phyloP scores from a whole-genome alignment of 2,113 vertebrate species.

The Psephotus haematonotus region DNA sequence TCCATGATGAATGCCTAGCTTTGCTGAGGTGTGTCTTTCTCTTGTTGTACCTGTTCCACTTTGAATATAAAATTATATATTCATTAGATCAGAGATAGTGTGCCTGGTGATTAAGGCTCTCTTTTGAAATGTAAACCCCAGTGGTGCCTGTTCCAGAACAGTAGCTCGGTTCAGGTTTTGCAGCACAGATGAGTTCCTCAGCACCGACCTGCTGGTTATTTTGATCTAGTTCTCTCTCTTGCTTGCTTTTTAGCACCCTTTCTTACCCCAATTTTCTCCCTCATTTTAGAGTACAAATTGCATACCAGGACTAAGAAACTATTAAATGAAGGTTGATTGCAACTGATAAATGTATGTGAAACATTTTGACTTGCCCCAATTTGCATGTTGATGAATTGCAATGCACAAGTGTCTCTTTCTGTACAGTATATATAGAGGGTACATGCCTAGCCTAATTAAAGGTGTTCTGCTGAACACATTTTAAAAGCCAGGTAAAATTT shows the following conservation, averaged over 20 bases:
- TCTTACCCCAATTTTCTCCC: slow-evolving; percentile 25
- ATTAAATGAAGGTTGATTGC: slow-evolving; percentile 47
- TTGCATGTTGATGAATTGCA: slow-evolving; percentile 47
- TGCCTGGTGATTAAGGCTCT: slow-evolving; percentile 23
- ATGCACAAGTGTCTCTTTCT: neutral
- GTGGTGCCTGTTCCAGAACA: slow-evolving; percentile 7
- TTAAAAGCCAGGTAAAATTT: neutral
- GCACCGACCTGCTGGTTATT: neutral
- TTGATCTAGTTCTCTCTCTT: neutral
- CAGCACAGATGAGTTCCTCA: slow-evolving; percentile 18
- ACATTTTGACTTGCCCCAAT: slow-evolving; percentile 53
- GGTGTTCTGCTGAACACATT: neutral
- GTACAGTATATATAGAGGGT: neutral
- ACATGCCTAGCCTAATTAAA: neutral
- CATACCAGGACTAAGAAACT: slow-evolving; percentile 1
- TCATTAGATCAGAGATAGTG: slow-evolving; percentile 54
- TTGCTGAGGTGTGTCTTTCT: slow-evolving; percentile 39
- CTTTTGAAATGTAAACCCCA: slow-evolving; percentile 54
- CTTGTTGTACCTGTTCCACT: slow-evolving; percentile 53
- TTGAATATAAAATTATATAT: slow-evolving; percentile 47
- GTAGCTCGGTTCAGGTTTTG: slow-evolving; percentile 43
- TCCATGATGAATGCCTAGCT: neutral
- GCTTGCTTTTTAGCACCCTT: neutral
- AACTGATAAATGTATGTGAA: slow-evolving; percentile 36
- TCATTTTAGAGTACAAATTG: slow-evolving; percentile 27